Evolutionary conservation across 2,113 vertebrate species (phyloP), one percentile per base, ranked within the genome.

Genomic region (Phaethon lepturus): DNA sequence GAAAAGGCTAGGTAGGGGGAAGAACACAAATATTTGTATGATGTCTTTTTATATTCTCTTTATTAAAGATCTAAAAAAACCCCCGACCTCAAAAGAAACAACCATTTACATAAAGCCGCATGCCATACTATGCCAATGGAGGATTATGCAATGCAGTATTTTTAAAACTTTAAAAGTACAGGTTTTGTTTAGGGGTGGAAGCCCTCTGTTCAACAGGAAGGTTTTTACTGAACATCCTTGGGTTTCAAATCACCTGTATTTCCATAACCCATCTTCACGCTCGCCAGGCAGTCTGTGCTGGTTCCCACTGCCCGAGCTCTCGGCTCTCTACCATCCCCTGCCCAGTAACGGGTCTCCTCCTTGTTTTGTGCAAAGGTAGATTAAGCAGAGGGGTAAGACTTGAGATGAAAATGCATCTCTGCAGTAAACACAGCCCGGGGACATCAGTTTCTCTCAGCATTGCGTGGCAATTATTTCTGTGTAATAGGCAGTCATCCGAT

Each of bases 381-480:
- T 66, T 2, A 26, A 76, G 59, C 56, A 87, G 59, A 55, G 23
- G 17, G 50, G 20, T 18, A 11, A 50, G 52, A 60, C 9, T 1
- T 17, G 87, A 16, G 17, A 40, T 38, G 45, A 35, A 82, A 44
- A 67, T 1, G 9, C 11, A 8, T 24, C 59, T 75, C 6, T 72
- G 60, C 81, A 82, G 73, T 19, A 50, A 78, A 23, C 19, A 3
- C 56, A 90, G 78, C 86, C 93, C 17, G 42, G 2, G 1, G 81
- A 40, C 72, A n/a, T 2, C n/a, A 25, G 17, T 62, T 84, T 45
- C 64, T 79, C 82, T 74, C 92, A 76, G 62, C 81, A 3, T 7
- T 22, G 60, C 29, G 35, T 59, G 58, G 56, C 75, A 93, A 89
- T 96, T 94, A 95, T 90, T 94, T 22, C 73, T 74, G 62, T 74